Percentiles rank a stretch among this genome's conserved stretches.
phyloP scores from a whole-genome alignment of 35 echinoderm and acorn worm species.

The Apostichopus japonicus region DNA sequence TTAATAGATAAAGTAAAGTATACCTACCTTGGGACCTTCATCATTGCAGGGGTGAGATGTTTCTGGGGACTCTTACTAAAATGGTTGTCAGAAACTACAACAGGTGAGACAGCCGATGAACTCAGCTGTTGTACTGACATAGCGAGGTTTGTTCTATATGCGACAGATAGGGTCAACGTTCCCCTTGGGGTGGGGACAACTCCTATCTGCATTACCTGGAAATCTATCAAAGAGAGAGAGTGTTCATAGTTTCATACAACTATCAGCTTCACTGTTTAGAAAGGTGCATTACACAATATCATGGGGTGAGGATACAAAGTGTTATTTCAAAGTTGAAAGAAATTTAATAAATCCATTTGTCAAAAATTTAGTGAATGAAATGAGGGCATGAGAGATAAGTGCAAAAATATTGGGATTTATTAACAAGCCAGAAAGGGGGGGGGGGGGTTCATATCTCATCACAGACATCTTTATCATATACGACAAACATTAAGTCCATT shows the following conservation, averaged over 20 bases:
- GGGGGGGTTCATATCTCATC: too few relatives aligned
- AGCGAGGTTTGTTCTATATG: constrained; percentile 94
- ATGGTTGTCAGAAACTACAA: constrained; percentile 68
- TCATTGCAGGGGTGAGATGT: constrained; percentile 1
- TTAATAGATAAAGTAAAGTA: too few relatives aligned
- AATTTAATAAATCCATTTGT: neutral
- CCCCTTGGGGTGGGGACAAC: constrained; percentile 84
- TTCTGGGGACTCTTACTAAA: constrained; percentile 69
- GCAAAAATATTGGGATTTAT: too few relatives aligned
- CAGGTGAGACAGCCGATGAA: constrained; percentile 36
- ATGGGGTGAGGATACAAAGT: too few relatives aligned
- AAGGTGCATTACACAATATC: too few relatives aligned
- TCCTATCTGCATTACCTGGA: constrained; percentile 81
- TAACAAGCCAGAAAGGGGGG: too few relatives aligned
- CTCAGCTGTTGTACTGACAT: constrained; percentile 67
- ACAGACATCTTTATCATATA: too few relatives aligned
- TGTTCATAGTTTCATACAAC: neutral
- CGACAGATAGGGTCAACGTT: constrained; percentile 69
- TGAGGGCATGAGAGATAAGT: too few relatives aligned
- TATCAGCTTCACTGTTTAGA: neutral
- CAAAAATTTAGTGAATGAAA: too few relatives aligned
- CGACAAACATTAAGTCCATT: too few relatives aligned
- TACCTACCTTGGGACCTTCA: constrained; percentile 1
- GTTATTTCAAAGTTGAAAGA: neutral
- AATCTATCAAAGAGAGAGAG: constrained; percentile 54